Conservation (phyloP, 2,797 vertebrate species). For the Lacerta viridis region DNA sequence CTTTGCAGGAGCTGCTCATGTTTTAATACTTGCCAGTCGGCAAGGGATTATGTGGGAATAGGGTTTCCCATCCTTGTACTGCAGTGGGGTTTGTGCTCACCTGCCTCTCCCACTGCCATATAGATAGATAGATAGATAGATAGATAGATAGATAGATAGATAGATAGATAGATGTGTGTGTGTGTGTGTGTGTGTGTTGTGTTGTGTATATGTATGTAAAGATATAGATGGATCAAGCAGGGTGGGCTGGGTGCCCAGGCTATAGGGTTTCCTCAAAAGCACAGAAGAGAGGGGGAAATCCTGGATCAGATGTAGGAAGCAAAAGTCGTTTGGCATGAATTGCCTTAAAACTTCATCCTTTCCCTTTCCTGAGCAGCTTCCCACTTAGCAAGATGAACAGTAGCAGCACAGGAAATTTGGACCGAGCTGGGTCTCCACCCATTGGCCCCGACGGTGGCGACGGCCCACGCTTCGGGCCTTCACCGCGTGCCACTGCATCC, state of each 20-base stretch:
- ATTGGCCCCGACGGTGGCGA: constrained; percentile 72
- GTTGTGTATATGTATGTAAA: too few relatives aligned
- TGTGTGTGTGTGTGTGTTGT: too few relatives aligned
- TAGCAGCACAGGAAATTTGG: constrained; percentile 86
- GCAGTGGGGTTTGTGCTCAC: background rate
- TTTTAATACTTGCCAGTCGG: background rate
- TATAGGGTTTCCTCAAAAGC: background rate
- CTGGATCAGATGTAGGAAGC: background rate
- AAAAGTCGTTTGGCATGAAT: background rate
- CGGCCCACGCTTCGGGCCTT: constrained; percentile 77
- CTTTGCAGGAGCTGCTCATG: background rate
- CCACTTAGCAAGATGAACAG: constrained; percentile 87
- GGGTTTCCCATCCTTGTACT: background rate
- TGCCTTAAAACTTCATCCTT: background rate
- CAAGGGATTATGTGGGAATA: background rate
- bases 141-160: too few relatives aligned
- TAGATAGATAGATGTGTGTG: too few relatives aligned
- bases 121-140: too few relatives aligned
- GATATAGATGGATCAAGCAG: background rate
- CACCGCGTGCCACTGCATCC: constrained; percentile 85
- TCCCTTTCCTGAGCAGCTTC: constrained; percentile 14
- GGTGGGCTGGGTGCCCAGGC: background rate
- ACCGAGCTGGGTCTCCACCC: constrained; percentile 80
- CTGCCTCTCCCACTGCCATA: background rate
- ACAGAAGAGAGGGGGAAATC: too few relatives aligned